These are phyloP conservation scores for Phengaris arion DNA, from an alignment of 2,888 invertebrate species.

Conservation along the genomic window DNA sequence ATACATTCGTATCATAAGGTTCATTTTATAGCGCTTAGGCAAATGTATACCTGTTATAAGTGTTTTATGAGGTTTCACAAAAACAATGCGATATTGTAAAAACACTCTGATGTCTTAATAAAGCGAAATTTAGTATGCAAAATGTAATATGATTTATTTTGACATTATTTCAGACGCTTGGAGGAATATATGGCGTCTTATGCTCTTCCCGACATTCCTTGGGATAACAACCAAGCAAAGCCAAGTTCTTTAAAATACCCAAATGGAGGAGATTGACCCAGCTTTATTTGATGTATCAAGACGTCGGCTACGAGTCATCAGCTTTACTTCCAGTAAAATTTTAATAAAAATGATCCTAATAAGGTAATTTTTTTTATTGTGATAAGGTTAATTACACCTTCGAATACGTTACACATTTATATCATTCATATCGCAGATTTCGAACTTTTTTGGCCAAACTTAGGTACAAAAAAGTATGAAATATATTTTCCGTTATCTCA, in stretches of 20 bases:
- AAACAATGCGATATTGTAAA: not conserved
- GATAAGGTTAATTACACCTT: no score
- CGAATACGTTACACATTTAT: no score
- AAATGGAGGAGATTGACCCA: not conserved
- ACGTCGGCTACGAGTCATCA: not conserved
- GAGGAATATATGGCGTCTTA: not conserved
- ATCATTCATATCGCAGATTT: no score
- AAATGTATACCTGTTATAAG: not conserved
- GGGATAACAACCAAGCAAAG: not conserved
- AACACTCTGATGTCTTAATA: not conserved
- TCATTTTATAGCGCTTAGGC: not conserved
- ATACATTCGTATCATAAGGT: constrained; percentile 38
- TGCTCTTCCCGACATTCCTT: not conserved
- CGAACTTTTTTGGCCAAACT: not conserved
- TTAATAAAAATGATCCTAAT: not conserved
- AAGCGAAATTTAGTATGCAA: not conserved
- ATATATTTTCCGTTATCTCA: not conserved
- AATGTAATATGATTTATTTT: not conserved
- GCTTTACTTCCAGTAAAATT: not conserved
- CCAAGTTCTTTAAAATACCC: not conserved
- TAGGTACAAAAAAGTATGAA: not conserved
- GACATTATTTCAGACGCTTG: not conserved
- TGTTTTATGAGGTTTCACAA: not conserved
- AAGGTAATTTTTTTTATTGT: not conserved
- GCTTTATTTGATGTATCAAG: not conserved